Base-by-base conservation (phyloP, 2,797 vertebrate species). In the Coccyzus lansbergi region DNA sequence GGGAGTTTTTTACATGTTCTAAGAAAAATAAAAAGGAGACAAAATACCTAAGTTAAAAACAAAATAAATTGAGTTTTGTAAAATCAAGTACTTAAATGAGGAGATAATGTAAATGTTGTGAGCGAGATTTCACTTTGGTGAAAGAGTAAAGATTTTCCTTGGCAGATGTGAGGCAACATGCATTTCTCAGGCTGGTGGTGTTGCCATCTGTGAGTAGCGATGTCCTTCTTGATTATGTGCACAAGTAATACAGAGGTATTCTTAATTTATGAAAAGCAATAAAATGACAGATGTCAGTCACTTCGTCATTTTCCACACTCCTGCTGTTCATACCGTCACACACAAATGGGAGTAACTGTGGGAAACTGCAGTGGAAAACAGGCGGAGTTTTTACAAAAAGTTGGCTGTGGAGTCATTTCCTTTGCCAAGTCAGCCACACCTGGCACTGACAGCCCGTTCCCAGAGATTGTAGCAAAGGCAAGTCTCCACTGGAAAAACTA, bases 371-470 rank as follows among this genome's bases (percentile, higher is more conserved):
- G 55, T 3, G 8, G 65, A 68, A 93, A 91, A 33, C 28, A 84
- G 63, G 64, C 81, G 70, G 59, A 71, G 28, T 26, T 81, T 71
- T 62, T 70, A 58, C 34, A 75, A 38, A 64, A 80, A 29, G 51
- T 55, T 90, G 88, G 77, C 83, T 3, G 20, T 44, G 26, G 38
- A 71, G 38, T 83, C 16, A 13, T 24, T 95, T 95, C 82, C 86
- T 92, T 65, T 93, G 93, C 92, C 88, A 95, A 89, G 52, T 58
- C 65, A 52, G 36, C 93, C 90, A 53, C 53, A 8, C 93, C 92
- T 91, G 71, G 28, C 62, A 51, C 74, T 93, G 83, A 64, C 85
- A 87, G 19, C 52, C 22, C 18, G 78, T 89, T 86, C 75, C 70
- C 86, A 65, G 65, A 64, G 53, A 46, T 0, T 46, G 65, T 22